phyloP scores from a whole-genome alignment of 2,888 invertebrate genomes.

The Lasioglossum malachurum region DNA sequence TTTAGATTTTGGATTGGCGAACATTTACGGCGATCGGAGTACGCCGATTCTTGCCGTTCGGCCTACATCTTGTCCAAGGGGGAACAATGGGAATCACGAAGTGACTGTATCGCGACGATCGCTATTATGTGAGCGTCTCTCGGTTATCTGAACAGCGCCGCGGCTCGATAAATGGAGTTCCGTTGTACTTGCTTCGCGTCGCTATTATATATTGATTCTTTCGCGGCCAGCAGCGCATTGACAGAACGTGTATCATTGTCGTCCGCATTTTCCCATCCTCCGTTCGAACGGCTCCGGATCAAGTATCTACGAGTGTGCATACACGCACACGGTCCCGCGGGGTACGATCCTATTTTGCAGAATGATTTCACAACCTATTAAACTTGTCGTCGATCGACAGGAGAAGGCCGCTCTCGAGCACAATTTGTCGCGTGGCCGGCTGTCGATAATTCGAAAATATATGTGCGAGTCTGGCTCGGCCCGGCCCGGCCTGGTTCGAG shows the following conservation, averaged over 20 bases:
- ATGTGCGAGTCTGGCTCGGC: slow-evolving; percentile 19
- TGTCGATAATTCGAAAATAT: slow-evolving; percentile 79
- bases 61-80: neutral
- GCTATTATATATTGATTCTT: slow-evolving; percentile 17
- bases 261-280: slow-evolving; percentile 13
- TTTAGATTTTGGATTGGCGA: neutral
- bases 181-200: neutral
- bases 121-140: neutral
- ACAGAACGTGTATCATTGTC: slow-evolving; percentile 21
- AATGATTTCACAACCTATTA: slow-evolving; percentile 76
- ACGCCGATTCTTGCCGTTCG: neutral
- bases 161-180: slow-evolving; percentile 9
- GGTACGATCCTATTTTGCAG: slow-evolving; percentile 68
- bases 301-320: slow-evolving; percentile 39
- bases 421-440: slow-evolving; percentile 74
- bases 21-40: neutral
- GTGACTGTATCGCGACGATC: neutral
- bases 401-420: slow-evolving; percentile 54
- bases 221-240: neutral
- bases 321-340: slow-evolving; percentile 25
- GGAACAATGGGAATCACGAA: neutral
- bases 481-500: slow-evolving; percentile 45
- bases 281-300: slow-evolving; percentile 20
- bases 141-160: neutral
- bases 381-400: slow-evolving; percentile 72